Percentiles rank a stretch among this genome's conserved stretches.
These are phyloP conservation scores for Ceryle rudis DNA, from an alignment of 2,797 vertebrate species.

Conservation along the genomic window DNA sequence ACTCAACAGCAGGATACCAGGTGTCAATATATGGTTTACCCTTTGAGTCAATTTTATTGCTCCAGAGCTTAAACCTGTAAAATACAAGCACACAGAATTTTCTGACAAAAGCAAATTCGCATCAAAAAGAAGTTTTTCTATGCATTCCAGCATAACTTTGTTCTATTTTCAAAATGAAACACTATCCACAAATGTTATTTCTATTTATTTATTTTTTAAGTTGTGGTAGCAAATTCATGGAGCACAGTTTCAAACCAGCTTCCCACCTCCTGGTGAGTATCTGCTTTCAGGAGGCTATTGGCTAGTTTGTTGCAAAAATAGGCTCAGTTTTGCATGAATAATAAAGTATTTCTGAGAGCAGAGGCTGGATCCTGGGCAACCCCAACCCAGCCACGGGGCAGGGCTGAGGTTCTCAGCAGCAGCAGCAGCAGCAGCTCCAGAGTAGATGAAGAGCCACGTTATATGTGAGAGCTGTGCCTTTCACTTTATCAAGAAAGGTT, in stretches of 20 bases:
- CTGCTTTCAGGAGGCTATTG: neutral
- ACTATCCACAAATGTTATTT: neutral
- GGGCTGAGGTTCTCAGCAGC: neutral
- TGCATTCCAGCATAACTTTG: neutral
- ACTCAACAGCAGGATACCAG: conserved; percentile 25
- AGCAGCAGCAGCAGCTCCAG: neutral
- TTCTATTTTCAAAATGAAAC: neutral
- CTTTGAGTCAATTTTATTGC: neutral
- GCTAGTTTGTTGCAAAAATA: neutral
- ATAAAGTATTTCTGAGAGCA: neutral
- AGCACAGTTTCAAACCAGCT: neutral
- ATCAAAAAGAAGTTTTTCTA: neutral
- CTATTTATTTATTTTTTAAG: neutral
- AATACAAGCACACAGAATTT: neutral
- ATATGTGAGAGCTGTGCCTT: neutral
- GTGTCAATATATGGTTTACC: neutral
- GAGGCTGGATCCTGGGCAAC: neutral
- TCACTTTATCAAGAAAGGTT: neutral
- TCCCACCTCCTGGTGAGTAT: neutral
- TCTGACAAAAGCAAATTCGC: neutral
- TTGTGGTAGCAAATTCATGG: fast-evolving
- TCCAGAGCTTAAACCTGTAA: conserved; percentile 76
- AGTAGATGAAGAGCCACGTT: fast-evolving
- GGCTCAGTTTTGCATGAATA: neutral
- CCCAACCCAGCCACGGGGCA: neutral